A percentile compares a stretch with the other conserved stretches of the same genome.
These are phyloP conservation scores for Saccopteryx leptura DNA, from an alignment of 2,113 vertebrate species.

Conservation along the genomic window DNA sequence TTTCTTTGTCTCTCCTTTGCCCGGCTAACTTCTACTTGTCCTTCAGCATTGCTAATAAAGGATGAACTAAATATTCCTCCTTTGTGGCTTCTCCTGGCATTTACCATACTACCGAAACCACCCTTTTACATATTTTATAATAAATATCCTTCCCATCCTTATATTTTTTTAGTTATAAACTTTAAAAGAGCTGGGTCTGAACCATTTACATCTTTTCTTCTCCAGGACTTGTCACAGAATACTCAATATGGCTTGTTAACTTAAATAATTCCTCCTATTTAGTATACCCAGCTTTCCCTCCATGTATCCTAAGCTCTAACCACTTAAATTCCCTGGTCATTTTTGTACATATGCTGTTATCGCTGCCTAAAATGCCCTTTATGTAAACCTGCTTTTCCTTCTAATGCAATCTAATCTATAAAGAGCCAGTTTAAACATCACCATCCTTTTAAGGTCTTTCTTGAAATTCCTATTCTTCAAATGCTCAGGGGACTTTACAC, in stretches of 20 bases:
- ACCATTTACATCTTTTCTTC: not conserved
- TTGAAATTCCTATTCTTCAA: not conserved
- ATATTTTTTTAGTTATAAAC: not conserved
- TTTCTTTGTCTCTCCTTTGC: not conserved
- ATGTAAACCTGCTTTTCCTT: not conserved
- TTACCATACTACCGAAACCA: not conserved
- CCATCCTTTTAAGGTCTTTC: not conserved
- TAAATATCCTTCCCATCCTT: not conserved
- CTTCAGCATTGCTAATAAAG: not conserved
- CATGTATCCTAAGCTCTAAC: not conserved
- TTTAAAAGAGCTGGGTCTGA: not conserved
- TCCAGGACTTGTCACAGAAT: not conserved
- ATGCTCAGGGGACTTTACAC: not conserved
- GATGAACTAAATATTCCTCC: not conserved
- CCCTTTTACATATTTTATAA: not conserved
- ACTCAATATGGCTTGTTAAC: not conserved
- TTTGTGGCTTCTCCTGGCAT: not conserved
- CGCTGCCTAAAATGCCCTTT: not conserved
- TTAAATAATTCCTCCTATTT: not conserved
- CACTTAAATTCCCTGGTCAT: not conserved
- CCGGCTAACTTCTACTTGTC: not conserved
- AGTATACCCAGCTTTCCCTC: not conserved
- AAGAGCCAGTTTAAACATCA: not conserved
- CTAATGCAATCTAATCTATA: not conserved
- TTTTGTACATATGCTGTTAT: not conserved